phyloP scores from a whole-genome alignment of 2,113 vertebrate species.

The Pteronura brasiliensis region DNA sequence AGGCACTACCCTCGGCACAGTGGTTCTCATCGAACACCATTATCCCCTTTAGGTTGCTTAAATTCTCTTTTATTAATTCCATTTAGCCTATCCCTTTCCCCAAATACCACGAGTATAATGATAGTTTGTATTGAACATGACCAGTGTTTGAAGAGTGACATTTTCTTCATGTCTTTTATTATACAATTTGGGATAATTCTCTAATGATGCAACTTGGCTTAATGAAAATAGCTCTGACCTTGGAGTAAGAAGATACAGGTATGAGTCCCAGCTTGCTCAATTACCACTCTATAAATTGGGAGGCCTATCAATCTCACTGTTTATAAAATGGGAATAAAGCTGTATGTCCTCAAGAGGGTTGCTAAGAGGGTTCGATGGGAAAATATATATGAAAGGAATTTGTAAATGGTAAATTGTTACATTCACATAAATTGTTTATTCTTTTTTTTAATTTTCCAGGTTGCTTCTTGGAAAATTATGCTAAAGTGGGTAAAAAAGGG shows the following conservation, averaged over 20 bases:
- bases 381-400: slow-evolving; percentile 35
- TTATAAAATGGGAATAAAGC: slow-evolving; percentile 34
- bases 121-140: not conserved
- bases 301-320: slow-evolving; percentile 39
- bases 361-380: not conserved
- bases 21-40: not conserved
- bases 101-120: not conserved
- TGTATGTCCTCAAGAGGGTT: slow-evolving; percentile 24
- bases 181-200: not conserved
- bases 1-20: not conserved
- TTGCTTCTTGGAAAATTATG: slow-evolving; percentile 59
- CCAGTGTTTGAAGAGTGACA: not conserved
- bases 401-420: slow-evolving; percentile 47
- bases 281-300: slow-evolving; percentile 30
- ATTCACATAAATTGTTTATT: slow-evolving; percentile 44
- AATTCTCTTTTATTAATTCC: not conserved
- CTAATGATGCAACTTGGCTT: not conserved
- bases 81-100: not conserved
- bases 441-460: not conserved
- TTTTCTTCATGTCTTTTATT: slow-evolving; percentile 31
- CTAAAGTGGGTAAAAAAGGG: slow-evolving; percentile 31
- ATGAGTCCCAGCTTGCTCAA: slow-evolving; percentile 52
- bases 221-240: slow-evolving; percentile 4
- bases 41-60: not conserved
- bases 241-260: slow-evolving; percentile 15